Evolutionary conservation across 2,113 vertebrate species (phyloP).

Genomic region (Melanocharis versteri): DNA sequence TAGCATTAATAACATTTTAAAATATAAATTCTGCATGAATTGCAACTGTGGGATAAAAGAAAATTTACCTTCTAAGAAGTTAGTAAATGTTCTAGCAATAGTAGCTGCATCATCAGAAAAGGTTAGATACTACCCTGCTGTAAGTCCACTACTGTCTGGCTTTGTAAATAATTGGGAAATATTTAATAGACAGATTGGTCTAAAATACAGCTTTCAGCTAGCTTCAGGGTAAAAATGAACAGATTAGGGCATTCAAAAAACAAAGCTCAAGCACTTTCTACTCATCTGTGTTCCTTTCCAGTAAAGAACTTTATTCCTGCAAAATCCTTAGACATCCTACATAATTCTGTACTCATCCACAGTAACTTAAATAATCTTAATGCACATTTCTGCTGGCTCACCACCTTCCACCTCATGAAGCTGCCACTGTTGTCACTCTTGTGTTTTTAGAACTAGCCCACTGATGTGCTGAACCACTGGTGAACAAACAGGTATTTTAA

Average conservation of each 20-base stretch:
- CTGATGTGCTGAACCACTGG: not conserved
- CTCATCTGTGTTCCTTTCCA: not conserved
- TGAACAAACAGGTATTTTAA: not conserved
- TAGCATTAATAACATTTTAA: not conserved
- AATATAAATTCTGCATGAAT: not conserved
- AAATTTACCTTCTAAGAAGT: not conserved
- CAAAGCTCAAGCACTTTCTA: not conserved
- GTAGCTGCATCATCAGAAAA: not conserved
- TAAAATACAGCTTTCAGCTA: not conserved
- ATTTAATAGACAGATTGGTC: not conserved
- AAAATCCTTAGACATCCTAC: not conserved
- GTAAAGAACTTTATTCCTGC: not conserved
- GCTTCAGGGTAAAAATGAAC: not conserved
- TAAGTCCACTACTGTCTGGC: not conserved
- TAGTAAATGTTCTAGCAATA: not conserved
- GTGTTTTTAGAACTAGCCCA: not conserved
- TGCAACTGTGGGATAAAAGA: not conserved
- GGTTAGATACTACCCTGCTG: not conserved
- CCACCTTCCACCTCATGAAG: not conserved
- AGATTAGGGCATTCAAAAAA: not conserved
- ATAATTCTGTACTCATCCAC: not conserved
- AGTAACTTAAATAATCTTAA: not conserved
- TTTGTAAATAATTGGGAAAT: not conserved
- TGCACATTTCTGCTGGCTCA: not conserved
- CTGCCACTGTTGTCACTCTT: not conserved